Evolutionary conservation across 2,888 invertebrate species (phyloP), one percentile per base, ranked within the genome.

Genomic region (Bellardia pandia): DNA sequence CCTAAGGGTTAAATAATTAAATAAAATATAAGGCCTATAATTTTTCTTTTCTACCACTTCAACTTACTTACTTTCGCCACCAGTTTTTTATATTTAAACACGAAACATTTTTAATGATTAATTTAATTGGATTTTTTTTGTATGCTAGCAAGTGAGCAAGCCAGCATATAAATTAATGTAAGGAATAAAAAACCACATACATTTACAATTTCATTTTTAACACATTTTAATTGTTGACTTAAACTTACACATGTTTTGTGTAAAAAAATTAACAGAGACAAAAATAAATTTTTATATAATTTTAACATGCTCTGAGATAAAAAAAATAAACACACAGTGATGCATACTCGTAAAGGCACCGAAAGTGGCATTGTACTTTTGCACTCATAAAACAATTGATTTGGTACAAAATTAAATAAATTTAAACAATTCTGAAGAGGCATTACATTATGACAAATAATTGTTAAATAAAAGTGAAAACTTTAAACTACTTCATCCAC

Each of bases 141-240:
- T 14, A 2, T 23, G 62, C 13, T 9, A 64, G 8, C n/a, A 13
- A 45, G 4, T 37, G 33, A 45, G 23, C 33, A n/a, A 72, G 4
- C 72, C 66, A 14, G 74, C 45, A 51, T 53, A 62, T 14, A 2
- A 60, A 83, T 75, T 23, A 60, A 14, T n/a, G 6, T 42, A 51
- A n/a, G 13, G 51, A 42, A 14, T 13, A 45, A 45, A 16, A 48
- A 30, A 68, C 16, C 3, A 48, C 16, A 45, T 6, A 13, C 1
- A 16, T 23, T 37, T n/a, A 58, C 56, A 71, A 62, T 80, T 77
- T 84, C 16, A 74, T 81, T 84, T 77, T 87, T 62, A 66, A 84
- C 60, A 78, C 84, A 85, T 75, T 87, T 87, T 85, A 78, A 85
- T 84, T 87, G 87, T 81, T 81, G 77, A 78, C 84, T 85, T 78